Evolutionary conservation across 2,888 invertebrate genomes (phyloP), one percentile per base, ranked within the genome.

Genomic region (Zootermopsis nevadensis): DNA sequence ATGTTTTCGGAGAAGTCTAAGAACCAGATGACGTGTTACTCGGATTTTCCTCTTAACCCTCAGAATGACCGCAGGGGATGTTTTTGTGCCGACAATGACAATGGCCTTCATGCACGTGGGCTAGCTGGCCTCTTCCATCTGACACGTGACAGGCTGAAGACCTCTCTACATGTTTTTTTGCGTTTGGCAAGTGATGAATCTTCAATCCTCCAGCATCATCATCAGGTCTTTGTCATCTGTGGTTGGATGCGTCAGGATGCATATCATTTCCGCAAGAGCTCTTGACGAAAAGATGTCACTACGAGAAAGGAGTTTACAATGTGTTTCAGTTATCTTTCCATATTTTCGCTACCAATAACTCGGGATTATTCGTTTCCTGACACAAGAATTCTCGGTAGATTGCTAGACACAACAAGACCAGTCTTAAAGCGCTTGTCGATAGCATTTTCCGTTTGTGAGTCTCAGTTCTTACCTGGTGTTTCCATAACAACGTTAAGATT

Each of bases 51-150:
- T 19, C 48, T 48, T 48, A 48, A 19, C 19, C 3, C 15, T 19
- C 48, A 48, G 48, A 12, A 19, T 42, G 48, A 19, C 48, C 48
- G 3, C 48, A 19, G 48, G 15, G 19, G 19, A n/a, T n/a, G 48
- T 19, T 33, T 69, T 69, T 33, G 33, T 69, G 69, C 33, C 2
- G 33, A 12, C 69, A 31, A 1, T 33, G 69, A 69, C 69, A 33
- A 69, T 31, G 24, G 66, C 66, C 66, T 66, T 10, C 66, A 66
- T 66, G 24, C 66, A 24, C 8, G 66, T 15, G 10, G 69, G 69
- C 27, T 69, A 22, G 69, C 66, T 67, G 67, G 30, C 67, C 67
- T 31, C 31, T 67, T 67, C 27, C 67, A 67, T 67, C 69, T 69
- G 31, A 31, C 19, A 31, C 6, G 69, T 69, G 69, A 4, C 69